These are phyloP conservation scores for Capitulum mitella DNA, from an alignment of 2,888 invertebrate genomes.

Conservation along the genomic window DNA sequence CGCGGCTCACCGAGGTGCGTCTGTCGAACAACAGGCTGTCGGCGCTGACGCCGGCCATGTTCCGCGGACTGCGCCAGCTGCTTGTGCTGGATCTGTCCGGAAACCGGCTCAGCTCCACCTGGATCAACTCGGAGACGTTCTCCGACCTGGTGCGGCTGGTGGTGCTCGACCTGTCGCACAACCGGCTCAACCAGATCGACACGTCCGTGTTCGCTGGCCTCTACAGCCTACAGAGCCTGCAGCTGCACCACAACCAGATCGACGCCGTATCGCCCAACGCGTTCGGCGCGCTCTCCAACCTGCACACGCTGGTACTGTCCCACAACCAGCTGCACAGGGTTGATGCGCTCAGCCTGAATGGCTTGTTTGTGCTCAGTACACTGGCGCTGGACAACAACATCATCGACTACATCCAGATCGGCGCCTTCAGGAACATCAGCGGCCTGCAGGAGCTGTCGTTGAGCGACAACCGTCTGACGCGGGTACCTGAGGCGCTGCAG, in stretches of 20 bases:
- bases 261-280: slow-evolving; percentile 64
- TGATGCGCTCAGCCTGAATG: slow-evolving; percentile 47
- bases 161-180: slow-evolving; percentile 65
- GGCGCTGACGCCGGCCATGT: slow-evolving; percentile 63
- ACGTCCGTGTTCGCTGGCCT: slow-evolving; percentile 76
- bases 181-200: slow-evolving; percentile 71
- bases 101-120: slow-evolving; percentile 67
- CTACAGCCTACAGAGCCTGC: slow-evolving; percentile 61
- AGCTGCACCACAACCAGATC: slow-evolving; percentile 64
- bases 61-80: slow-evolving; percentile 64
- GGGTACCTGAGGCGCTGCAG: neutral
- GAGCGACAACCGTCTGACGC: slow-evolving; percentile 50
- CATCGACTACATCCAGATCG: slow-evolving; percentile 59
- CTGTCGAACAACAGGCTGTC: slow-evolving; percentile 69
- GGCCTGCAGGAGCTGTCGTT: slow-evolving; percentile 72
- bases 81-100: slow-evolving; percentile 61
- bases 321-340: slow-evolving; percentile 68
- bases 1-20: slow-evolving; percentile 62
- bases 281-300: slow-evolving; percentile 64
- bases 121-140: slow-evolving; percentile 70
- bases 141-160: slow-evolving; percentile 63
- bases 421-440: slow-evolving; percentile 68
- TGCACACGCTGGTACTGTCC: slow-evolving; percentile 71
- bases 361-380: slow-evolving; percentile 57
- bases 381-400: slow-evolving; percentile 72